A percentile compares a stretch with the other conserved stretches of the same genome.
phyloP scores from a whole-genome alignment of 2,113 vertebrate species.

The Bungarus multicinctus region DNA sequence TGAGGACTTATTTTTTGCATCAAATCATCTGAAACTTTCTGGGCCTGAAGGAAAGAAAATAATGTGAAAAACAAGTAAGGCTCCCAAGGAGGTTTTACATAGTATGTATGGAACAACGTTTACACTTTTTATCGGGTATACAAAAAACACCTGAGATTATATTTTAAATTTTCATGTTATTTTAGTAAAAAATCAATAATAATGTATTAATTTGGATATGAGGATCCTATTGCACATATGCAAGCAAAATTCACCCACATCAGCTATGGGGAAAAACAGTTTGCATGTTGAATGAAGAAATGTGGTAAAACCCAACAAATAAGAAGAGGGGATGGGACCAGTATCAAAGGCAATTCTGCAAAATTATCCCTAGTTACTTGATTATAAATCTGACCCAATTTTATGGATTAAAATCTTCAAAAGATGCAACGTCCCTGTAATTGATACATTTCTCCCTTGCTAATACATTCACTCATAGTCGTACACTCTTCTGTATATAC shows the following conservation, averaged over 20 bases:
- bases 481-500: no score
- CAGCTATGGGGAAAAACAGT: neutral
- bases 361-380: neutral
- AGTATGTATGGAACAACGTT: neutral
- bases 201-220: neutral
- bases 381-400: neutral
- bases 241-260: neutral
- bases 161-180: neutral
- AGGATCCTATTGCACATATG: neutral
- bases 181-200: neutral
- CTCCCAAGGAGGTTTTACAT: neutral
- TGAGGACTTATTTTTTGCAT: constrained; percentile 95
- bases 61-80: neutral
- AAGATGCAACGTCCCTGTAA: neutral
- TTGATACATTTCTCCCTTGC: neutral
- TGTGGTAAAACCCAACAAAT: neutral
- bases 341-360: neutral
- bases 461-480: neutral
- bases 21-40: constrained; percentile 92
- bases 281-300: neutral
- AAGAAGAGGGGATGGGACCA: neutral
- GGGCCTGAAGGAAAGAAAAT: constrained; percentile 73
- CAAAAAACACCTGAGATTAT: neutral
- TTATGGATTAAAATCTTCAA: neutral
- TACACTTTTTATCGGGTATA: neutral